Conservation (phyloP, 2,113 vertebrate species). For the Calyptomena viridis region DNA sequence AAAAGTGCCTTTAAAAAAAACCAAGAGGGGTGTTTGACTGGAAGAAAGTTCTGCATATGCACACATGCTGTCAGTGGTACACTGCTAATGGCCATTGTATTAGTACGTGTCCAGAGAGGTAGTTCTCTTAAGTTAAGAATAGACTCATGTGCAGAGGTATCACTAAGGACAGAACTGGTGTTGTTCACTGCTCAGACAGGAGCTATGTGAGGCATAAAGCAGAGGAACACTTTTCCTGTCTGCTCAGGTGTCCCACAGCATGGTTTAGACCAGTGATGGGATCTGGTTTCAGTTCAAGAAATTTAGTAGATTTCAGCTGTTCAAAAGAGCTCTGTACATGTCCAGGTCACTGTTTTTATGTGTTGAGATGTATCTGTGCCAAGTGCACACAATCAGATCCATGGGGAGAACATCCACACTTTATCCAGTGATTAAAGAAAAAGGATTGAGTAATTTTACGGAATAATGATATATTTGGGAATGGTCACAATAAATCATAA, state of each 20-base stretch:
- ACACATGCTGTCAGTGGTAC: not conserved
- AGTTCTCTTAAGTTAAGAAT: not conserved
- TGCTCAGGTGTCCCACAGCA: not conserved
- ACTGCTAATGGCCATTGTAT: not conserved
- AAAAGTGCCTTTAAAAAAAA: not conserved
- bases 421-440: not conserved
- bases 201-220: not conserved
- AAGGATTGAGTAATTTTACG: not conserved
- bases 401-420: not conserved
- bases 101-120: not conserved
- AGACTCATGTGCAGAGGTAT: not conserved
- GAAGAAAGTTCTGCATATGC: not conserved
- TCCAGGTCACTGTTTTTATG: not conserved
- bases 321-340: not conserved
- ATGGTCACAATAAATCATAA: not conserved
- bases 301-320: not conserved
- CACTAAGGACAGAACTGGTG: not conserved
- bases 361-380: not conserved
- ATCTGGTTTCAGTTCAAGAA: not conserved
- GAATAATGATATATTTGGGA: not conserved
- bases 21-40: not conserved
- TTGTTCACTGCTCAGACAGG: not conserved
- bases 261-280: fast-evolving
- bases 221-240: not conserved
- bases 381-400: fast-evolving